A percentile compares a stretch with the other conserved stretches of the same genome.
These are phyloP conservation scores for Aphidoletes aphidimyza DNA, from an alignment of 2,888 invertebrate genomes.

Conservation along the genomic window DNA sequence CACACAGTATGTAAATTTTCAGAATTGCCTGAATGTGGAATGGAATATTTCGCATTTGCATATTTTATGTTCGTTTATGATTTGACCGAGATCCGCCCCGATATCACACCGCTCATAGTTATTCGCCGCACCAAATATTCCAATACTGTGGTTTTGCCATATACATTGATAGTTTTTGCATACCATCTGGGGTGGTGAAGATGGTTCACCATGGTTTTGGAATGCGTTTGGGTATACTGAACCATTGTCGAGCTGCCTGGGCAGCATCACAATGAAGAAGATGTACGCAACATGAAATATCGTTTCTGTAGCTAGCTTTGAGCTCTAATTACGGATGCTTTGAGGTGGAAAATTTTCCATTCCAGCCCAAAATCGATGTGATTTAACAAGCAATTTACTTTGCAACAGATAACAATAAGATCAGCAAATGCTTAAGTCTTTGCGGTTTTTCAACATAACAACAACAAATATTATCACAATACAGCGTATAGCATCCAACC, in stretches of 20 bases:
- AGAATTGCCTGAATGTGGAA: constrained; percentile 11
- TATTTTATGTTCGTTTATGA: constrained; percentile 22
- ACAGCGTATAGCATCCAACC: too few relatives aligned
- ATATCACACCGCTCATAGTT: neutral
- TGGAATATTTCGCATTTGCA: constrained; percentile 23
- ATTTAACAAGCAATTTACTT: constrained; percentile 49
- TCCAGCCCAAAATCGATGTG: neutral
- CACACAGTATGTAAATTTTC: neutral
- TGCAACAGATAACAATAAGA: constrained; percentile 33
- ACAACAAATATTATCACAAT: too few relatives aligned
- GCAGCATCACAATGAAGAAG: neutral
- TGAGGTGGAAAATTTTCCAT: constrained; percentile 11
- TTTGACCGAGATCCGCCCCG: constrained; percentile 39
- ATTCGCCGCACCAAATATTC: neutral
- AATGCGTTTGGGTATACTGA: too few relatives aligned
- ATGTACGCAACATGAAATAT: neutral
- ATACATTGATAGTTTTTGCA: neutral
- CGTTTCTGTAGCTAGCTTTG: neutral
- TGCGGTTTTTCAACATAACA: neutral
- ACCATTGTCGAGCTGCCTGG: too few relatives aligned
- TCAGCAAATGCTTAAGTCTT: neutral
- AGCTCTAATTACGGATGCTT: neutral
- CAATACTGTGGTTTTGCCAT: neutral
- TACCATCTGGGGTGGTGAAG: neutral
- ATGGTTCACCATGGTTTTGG: too few relatives aligned